Conservation (phyloP, 2,113 vertebrate genomes). For the Pelecanoides urinatrix region DNA sequence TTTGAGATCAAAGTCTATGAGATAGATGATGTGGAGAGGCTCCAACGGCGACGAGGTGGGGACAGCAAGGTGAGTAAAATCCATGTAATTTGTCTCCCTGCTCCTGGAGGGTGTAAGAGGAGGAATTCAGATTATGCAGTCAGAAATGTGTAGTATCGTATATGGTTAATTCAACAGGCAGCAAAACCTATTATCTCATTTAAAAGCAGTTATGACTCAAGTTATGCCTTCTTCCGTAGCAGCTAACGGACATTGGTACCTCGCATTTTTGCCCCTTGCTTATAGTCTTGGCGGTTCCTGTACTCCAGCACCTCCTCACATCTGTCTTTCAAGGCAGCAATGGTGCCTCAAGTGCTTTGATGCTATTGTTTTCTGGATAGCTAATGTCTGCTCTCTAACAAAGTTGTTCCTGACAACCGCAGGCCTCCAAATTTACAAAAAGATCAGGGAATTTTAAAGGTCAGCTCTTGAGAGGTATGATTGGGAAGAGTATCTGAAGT, state of each 20-base stretch:
- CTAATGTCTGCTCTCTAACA: neutral
- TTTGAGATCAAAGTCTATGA: slow-evolving; percentile 99
- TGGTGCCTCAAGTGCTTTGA: neutral
- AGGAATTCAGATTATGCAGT: neutral
- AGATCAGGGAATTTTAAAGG: neutral
- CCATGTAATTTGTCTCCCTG: neutral
- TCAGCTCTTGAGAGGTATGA: neutral
- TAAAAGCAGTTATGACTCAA: neutral
- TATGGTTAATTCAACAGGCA: neutral
- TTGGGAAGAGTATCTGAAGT: neutral
- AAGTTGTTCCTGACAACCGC: neutral
- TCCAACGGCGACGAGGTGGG: slow-evolving; percentile 84
- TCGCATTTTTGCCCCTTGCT: neutral
- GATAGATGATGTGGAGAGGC: slow-evolving; percentile 94
- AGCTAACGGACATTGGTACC: neutral
- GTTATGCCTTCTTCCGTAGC: neutral
- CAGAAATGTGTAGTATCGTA: neutral
- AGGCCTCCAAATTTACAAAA: neutral
- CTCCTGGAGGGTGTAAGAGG: neutral
- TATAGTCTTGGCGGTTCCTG: neutral
- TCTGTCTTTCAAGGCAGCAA: neutral
- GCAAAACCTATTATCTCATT: neutral
- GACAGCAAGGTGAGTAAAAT: slow-evolving; percentile 81
- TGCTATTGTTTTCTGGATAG: neutral
- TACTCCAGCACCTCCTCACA: neutral